Conservation (phyloP, 2,797 vertebrate genomes). For the Lithobates pipiens region DNA sequence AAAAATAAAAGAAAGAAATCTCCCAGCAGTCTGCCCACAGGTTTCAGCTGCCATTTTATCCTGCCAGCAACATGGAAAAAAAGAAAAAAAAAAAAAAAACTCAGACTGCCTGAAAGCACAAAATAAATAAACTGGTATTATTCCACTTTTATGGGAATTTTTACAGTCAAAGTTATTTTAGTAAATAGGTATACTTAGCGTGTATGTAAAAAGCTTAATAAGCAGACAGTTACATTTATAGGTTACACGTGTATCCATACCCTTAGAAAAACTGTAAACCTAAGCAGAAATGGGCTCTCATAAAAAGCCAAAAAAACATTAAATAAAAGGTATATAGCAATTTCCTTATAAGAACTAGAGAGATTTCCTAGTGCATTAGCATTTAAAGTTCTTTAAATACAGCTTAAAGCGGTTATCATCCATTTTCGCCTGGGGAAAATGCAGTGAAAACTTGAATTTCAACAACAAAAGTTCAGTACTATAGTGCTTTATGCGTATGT, state of each 20-base stretch:
- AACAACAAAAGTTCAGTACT: too few species aligned
- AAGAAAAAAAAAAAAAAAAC: background rate
- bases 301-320: background rate
- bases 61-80: constrained; percentile 65
- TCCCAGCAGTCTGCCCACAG: constrained; percentile 69
- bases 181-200: background rate
- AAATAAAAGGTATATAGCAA: background rate
- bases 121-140: constrained; percentile 24
- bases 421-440: too few species aligned
- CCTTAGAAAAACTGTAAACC: background rate
- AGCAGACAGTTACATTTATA: background rate
- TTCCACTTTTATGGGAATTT: background rate
- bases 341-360: background rate
- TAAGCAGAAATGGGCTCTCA: background rate
- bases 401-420: too few species aligned
- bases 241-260: background rate
- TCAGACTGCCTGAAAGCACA: constrained; percentile 51
- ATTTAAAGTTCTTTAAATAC: background rate
- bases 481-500: too few species aligned
- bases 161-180: background rate
- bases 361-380: background rate
- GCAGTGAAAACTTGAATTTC: too few species aligned
- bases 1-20: constrained; percentile 6
- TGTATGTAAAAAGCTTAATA: background rate
- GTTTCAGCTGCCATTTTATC: constrained; percentile 74